Evolutionary conservation across 2,797 vertebrate species (phyloP), one percentile per base, ranked within the genome.

Genomic region (Mallotus villosus): DNA sequence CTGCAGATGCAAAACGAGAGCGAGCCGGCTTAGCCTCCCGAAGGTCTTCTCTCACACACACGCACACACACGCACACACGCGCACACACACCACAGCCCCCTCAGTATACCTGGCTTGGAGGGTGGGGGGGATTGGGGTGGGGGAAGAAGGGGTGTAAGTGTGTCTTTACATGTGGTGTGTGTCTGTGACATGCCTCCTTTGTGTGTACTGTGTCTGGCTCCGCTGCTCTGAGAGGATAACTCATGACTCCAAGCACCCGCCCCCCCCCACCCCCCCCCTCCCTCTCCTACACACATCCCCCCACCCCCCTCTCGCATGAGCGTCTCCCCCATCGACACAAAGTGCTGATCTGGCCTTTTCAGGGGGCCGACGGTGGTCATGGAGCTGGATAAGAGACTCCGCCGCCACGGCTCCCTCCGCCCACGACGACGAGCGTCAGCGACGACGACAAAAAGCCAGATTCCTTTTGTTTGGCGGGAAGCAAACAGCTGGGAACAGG

Each of bases 1-100:
- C 91, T 91, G 87, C 87, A 89, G 90, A 92, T 91, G 90, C 90
- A 91, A 91, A 92, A 92, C 84, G 88, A 92, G 89, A 88, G 89
- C 85, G 90, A 16, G 75, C 76, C 81, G 87, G 62, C 83, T 82
- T 78, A 87, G 72, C 73, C 87, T 86, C 85, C 85, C 25, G 12
- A 41, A 12, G 68, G 17, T 34, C 32, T 34, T 27, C 29, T 32
- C 1, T 14, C 24, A 29, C 11, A 60, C 37, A 37, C 63, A 32
- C 14, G 7, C 46, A 57, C 63, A 67, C 62, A 25, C 37, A 65
- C 49, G 27, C 24, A 71, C 74, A 79, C 85, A 91, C 84, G 87
- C 75, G 68, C 78, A 86, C 80, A 80, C 7, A 34, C 32, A 34
- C 29, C 78, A 86, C 80, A 80, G 81, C 69, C 89, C 89, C 86